Evolutionary conservation across 2,113 vertebrate species (phyloP), one percentile per base, ranked within the genome.

Genomic region (Pelvicachromis taeniatus): DNA sequence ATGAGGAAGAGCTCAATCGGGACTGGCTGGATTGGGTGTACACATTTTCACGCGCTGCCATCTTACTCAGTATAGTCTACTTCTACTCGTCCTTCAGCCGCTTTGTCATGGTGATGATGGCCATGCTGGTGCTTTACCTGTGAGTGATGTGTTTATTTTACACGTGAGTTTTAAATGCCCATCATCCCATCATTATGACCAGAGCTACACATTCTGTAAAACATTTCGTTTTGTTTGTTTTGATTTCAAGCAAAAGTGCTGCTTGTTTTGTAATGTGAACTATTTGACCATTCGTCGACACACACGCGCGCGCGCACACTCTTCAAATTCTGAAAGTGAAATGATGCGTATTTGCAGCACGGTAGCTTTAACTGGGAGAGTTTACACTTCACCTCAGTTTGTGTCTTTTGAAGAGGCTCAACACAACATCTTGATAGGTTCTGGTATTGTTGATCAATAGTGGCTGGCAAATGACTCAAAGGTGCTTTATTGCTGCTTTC

Each of bases 21-120:
- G 98, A 99, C 93, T 99, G 98, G 98, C 96, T 99, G 78, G 98
- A 99, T 96, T 99, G 98, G 98, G 96, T 99, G 93, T 99, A 98
- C 93, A 98, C 97, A 0, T 96, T 98, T 68, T 98, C 97, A 0
- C 96, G 98, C 7, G 97, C 98, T 0, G 97, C 96, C 1, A 96
- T 99, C 84, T 95, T 99, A 9, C 97, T 99, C 56, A 98, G 98
- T 87, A 97, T 99, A 16, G 97, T 99, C 19, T 99, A 99, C 96
- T 99, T 99, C 95, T 99, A 99, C 91, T 99, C 98, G 0, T 99
- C 98, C 52, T 98, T 99, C 94, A 99, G 97, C 87, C 97, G 98
- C 1, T 99, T 99, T 80, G 91, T 99, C 95, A 98, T 99, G 98
- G 98, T 99, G 54, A 97, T 97, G 96, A 97, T 97, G 88, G 98